phyloP scores from a whole-genome alignment of 1,140 invertebrate species.

The Bathynomus jamesi region DNA sequence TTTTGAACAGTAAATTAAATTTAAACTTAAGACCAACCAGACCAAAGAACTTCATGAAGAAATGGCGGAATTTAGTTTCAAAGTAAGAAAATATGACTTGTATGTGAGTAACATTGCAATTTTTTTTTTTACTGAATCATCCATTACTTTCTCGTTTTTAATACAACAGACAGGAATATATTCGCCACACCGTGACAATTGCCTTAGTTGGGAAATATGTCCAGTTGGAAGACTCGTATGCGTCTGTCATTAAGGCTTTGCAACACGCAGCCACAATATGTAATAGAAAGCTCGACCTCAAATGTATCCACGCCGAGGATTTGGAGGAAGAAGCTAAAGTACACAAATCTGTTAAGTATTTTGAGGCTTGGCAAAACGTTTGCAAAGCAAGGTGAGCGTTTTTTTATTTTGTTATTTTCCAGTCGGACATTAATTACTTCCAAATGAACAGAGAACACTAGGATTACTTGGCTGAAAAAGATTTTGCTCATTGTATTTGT shows the following conservation, averaged over 20 bases:
- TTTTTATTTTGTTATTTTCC: neutral
- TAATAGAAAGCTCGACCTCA: conserved; percentile 74
- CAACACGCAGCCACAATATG: conserved; percentile 80
- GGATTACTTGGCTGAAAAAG: neutral
- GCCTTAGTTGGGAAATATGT: conserved; percentile 99
- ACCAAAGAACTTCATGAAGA: conserved; percentile 67
- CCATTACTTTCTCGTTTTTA: no score
- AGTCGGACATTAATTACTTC: no score
- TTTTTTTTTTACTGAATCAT: neutral
- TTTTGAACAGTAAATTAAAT: conserved; percentile 71
- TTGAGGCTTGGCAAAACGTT: conserved; percentile 87
- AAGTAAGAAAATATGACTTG: conserved; percentile 43
- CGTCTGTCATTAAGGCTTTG: conserved; percentile 90
- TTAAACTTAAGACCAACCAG: conserved; percentile 59
- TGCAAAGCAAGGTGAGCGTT: conserved; percentile 70
- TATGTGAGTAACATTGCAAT: neutral
- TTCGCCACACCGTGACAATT: conserved; percentile 76
- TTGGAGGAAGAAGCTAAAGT: conserved; percentile 66
- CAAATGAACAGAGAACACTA: neutral
- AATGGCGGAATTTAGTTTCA: conserved; percentile 84
- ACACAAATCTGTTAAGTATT: conserved; percentile 71
- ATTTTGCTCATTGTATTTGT: neutral
- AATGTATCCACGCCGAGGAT: conserved; percentile 57
- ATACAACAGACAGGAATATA: conserved; percentile 57
- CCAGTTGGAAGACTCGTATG: conserved; percentile 89